Conservation (phyloP, 2,888 invertebrate genomes). For the Kuschelorhynchus macadamiae region DNA sequence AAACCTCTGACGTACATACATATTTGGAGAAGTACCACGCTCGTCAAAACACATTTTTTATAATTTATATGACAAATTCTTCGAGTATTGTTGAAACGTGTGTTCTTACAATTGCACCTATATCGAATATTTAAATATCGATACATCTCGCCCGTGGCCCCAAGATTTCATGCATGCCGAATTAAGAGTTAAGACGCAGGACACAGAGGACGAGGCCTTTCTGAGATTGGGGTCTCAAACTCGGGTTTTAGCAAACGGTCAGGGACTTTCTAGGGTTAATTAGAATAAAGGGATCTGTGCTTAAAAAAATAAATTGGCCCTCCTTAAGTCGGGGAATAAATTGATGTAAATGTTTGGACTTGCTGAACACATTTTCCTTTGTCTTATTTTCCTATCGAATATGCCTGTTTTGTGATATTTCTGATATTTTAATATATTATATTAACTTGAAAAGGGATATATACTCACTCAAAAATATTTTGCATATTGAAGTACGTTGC, state of each 20-base stretch:
- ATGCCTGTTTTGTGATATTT: no score
- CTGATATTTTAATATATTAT: no score
- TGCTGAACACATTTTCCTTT: slow-evolving; percentile 42
- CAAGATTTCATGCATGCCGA: slow-evolving; percentile 64
- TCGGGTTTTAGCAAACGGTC: slow-evolving; percentile 54
- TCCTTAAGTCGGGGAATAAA: slow-evolving; percentile 52
- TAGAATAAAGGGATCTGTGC: slow-evolving; percentile 56
- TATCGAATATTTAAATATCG: slow-evolving; percentile 22
- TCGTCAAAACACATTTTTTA: no score
- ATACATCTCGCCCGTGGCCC: slow-evolving; percentile 51
- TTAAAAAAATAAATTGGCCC: slow-evolving; percentile 58
- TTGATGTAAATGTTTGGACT: slow-evolving; percentile 46
- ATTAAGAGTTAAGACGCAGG: slow-evolving; percentile 52
- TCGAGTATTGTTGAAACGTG: no score
- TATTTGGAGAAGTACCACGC: no score
- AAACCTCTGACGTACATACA: no score
- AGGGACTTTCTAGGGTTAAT: slow-evolving; percentile 59
- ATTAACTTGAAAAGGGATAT: no score
- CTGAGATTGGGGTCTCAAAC: slow-evolving; percentile 58
- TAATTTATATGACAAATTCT: no score
- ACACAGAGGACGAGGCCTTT: slow-evolving; percentile 47
- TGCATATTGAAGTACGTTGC: no score
- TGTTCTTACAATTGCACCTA: no score
- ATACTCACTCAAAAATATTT: no score
- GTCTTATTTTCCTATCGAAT: slow-evolving; percentile 23